A percentile compares a stretch with the other conserved stretches of the same genome.
phyloP scores from a whole-genome alignment of 2,797 vertebrate species.

The Poeciliopsis paucimaculata region DNA sequence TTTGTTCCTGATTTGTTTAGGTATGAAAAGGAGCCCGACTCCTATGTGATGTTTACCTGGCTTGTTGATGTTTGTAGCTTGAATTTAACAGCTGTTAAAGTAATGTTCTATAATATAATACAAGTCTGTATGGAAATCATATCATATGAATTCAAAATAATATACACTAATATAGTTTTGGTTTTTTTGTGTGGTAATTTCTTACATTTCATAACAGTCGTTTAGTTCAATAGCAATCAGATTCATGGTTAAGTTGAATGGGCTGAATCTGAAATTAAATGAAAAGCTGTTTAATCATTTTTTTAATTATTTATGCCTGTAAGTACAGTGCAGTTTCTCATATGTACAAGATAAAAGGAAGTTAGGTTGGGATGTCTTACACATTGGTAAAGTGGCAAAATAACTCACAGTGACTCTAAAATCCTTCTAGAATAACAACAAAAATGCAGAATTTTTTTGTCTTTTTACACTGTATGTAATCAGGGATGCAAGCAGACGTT shows the following conservation, averaged over 20 bases:
- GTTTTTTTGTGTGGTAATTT: not conserved
- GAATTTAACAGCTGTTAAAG: not conserved
- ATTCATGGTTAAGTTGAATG: not conserved
- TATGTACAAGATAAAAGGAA: not conserved
- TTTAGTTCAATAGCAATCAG: not conserved
- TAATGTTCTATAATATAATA: not conserved
- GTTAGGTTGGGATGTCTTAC: not conserved
- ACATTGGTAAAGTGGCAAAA: not conserved
- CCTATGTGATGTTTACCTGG: not conserved
- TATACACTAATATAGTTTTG: not conserved
- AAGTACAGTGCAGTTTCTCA: not conserved
- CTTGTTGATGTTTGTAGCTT: not conserved
- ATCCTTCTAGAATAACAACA: constrained; percentile 17
- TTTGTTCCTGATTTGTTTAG: not conserved
- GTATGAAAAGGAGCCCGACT: not conserved
- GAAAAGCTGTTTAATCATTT: not conserved
- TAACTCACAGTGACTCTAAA: not conserved
- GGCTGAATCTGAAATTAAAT: not conserved
- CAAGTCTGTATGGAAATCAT: not conserved
- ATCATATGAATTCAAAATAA: not conserved
- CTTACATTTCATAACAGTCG: not conserved
- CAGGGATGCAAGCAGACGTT: constrained; percentile 58
- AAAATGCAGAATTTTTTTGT: constrained; percentile 14
- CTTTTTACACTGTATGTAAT: constrained; percentile 51
- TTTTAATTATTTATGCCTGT: not conserved